Base-by-base conservation (phyloP, 30 jellyfish, hydroid and myxozoan genomes). In the Turritopsis dohrnii region DNA sequence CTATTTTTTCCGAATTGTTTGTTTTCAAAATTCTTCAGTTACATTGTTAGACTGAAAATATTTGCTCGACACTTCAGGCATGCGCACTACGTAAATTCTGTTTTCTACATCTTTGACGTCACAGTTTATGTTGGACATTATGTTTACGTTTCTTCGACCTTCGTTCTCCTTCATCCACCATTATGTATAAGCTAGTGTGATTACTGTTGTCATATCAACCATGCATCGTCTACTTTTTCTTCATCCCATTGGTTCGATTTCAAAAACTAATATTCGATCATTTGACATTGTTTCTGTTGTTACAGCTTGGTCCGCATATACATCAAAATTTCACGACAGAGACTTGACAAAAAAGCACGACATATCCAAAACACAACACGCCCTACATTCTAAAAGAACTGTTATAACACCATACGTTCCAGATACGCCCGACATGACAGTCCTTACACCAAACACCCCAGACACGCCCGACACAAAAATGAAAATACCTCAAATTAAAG, bases 401-500 rank as follows among this genome's bases (percentile, higher is more conserved):
- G 30, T 27, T 69, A n/a, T 69, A 69, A 69, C 77, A 27, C 77
- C 77, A 69, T n/a, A 69, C 77, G 30, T 27, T 69, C 77, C 77
- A 21, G 77, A 69, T 21, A 69, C 77, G 30, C 77, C 77, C 30
- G 77, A 69, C 0, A 69, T 69, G 77, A 69, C 28, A n/a, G 77
- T 69, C 9, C 77, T 69, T 8, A 69, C 77, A 19, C 77, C 77
- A 27, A 27, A 69, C 77, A 69, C 77, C 77, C 28, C 31, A 69
- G 28, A 69, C 22, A 69, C 60, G 60, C 60, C 77, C 77, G 77
- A 69, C 22, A 69, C 77, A 69, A 69, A 69, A 69, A 69, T 69
- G 77, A 69, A 69, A 69, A 69, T 69, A n/a, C 77, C 77, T 23
- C 16, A 69, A 0, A 69, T 1, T 7, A 23, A 27, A 69, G 77